Evolutionary conservation across 1,140 invertebrate genomes (phyloP).

Genomic region (Penaeus vannamei): DNA sequence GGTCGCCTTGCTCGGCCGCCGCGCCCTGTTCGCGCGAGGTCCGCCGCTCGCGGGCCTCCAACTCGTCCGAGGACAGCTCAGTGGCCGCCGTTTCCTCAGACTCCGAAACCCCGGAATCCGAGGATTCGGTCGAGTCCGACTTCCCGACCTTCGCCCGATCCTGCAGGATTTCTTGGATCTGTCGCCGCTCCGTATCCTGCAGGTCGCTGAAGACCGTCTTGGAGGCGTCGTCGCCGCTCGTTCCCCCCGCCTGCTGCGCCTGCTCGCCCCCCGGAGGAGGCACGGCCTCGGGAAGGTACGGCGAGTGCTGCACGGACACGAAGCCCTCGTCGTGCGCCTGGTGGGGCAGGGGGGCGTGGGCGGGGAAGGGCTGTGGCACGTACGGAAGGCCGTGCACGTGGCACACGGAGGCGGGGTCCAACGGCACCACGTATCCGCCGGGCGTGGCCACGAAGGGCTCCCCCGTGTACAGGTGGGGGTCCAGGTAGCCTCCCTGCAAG

Average conservation of each 20-base stretch:
- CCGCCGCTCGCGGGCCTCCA: slow-evolving; percentile 7
- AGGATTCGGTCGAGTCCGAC: slow-evolving; percentile 52
- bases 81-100: slow-evolving; percentile 53
- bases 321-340: slow-evolving; percentile 61
- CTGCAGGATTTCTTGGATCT: slow-evolving; percentile 63
- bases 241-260: slow-evolving; percentile 24
- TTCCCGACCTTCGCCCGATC: slow-evolving; percentile 24
- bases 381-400: slow-evolving; percentile 61
- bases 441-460: slow-evolving; percentile 68
- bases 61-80: slow-evolving; percentile 47
- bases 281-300: slow-evolving; percentile 57
- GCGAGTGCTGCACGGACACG: slow-evolving; percentile 65
- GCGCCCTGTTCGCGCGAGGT: not conserved
- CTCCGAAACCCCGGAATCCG: slow-evolving; percentile 63
- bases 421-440: slow-evolving; percentile 63
- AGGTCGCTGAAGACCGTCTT: slow-evolving; percentile 58
- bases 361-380: slow-evolving; percentile 50
- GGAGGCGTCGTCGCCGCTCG: slow-evolving; percentile 37
- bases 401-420: slow-evolving; percentile 61
- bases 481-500: slow-evolving; percentile 61
- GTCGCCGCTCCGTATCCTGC: slow-evolving; percentile 54
- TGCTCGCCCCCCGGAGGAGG: slow-evolving; percentile 30
- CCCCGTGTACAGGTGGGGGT: slow-evolving; percentile 66
- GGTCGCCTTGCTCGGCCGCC: not conserved
- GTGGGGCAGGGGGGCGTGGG: slow-evolving; percentile 46